These are phyloP conservation scores for Meleagris gallopavo DNA, from an alignment of 2,113 vertebrate species.

Conservation along the genomic window DNA sequence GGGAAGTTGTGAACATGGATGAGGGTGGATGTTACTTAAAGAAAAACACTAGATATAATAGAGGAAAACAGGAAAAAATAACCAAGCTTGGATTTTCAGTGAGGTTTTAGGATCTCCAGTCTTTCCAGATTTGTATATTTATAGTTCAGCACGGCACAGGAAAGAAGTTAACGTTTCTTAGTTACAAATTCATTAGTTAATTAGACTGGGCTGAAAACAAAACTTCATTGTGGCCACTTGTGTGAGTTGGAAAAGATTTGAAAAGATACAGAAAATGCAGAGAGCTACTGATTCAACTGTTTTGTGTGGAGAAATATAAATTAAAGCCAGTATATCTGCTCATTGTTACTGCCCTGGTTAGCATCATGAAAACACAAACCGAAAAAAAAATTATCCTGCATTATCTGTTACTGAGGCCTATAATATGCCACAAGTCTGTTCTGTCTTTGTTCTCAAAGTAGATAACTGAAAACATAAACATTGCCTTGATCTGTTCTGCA, in stretches of 20 bases:
- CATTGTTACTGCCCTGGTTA: not conserved
- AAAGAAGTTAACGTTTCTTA: not conserved
- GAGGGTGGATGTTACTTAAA: not conserved
- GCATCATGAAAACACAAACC: not conserved
- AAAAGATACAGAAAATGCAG: not conserved
- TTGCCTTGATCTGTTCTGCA: not conserved
- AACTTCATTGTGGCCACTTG: not conserved
- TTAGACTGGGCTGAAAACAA: not conserved
- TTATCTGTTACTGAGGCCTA: not conserved
- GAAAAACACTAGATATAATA: not conserved
- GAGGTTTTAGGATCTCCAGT: not conserved
- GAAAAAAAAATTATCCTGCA: not conserved
- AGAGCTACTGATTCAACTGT: not conserved
- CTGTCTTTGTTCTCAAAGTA: not conserved
- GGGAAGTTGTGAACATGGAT: not conserved
- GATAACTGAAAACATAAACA: not conserved
- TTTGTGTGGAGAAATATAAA: not conserved
- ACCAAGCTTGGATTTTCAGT: not conserved
- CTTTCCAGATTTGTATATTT: not conserved
- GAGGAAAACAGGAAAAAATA: not conserved
- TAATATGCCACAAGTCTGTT: not conserved
- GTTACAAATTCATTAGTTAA: not conserved
- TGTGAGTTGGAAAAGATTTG: not conserved
- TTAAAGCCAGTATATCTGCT: not conserved
- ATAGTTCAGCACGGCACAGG: not conserved